Evolutionary conservation across 2,797 vertebrate species (phyloP).

Genomic region (Intellagama lesueurii): DNA sequence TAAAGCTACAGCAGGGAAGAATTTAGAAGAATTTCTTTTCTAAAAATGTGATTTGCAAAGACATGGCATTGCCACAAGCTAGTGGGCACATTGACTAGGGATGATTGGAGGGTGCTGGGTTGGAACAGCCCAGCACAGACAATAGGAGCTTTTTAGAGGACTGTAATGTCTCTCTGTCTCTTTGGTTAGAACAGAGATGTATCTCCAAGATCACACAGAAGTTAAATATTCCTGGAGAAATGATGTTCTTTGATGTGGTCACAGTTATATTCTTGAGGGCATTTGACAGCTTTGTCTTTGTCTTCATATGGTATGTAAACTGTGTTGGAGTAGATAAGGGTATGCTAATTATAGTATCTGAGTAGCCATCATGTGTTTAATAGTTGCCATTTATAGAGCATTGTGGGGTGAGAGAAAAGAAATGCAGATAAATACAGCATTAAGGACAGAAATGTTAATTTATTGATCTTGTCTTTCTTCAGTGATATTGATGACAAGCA

Average conservation of each 20-base stretch:
- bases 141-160: not conserved
- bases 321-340: not conserved
- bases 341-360: not conserved
- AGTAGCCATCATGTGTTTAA: not conserved
- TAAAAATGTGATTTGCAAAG: too few species aligned
- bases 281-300: not conserved
- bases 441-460: not conserved
- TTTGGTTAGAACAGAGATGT: not conserved
- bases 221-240: not conserved
- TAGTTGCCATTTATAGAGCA: not conserved
- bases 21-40: too few species aligned
- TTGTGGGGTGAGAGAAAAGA: not conserved
- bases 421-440: not conserved
- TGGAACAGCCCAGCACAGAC: too few species aligned
- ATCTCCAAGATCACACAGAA: not conserved
- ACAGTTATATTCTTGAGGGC: not conserved
- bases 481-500: slow-evolving; percentile 86
- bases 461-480: slow-evolving; percentile 1
- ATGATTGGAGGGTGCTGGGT: too few species aligned
- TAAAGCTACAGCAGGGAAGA: too few species aligned
- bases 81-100: too few species aligned
- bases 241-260: not conserved
- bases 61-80: too few species aligned
- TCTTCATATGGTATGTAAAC: not conserved
- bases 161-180: not conserved